Conservation (phyloP, 1,140 invertebrate genomes). For the Matsumurasca onukii region DNA sequence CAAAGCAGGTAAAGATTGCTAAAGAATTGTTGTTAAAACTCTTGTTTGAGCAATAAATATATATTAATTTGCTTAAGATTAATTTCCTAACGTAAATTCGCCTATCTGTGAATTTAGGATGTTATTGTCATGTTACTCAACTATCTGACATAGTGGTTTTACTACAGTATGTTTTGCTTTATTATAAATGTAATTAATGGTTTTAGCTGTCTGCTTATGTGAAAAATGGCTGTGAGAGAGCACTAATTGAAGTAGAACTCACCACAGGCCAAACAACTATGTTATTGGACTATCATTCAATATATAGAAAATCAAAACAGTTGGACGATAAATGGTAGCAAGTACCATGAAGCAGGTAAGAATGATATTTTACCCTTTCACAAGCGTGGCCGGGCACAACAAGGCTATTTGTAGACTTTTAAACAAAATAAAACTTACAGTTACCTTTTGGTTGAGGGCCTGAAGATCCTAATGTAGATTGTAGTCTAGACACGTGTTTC, state of each 20-base stretch:
- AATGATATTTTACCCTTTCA: background rate
- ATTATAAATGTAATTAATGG: too few relatives aligned
- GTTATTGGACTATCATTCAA: conserved; percentile 51
- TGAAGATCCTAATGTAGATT: too few relatives aligned
- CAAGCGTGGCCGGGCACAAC: background rate
- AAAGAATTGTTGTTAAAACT: conserved; percentile 60
- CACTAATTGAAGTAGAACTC: conserved; percentile 79
- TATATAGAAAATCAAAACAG: conserved; percentile 52
- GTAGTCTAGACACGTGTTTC: too few relatives aligned
- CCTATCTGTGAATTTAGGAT: too few relatives aligned
- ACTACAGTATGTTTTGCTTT: too few relatives aligned
- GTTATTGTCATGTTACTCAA: too few relatives aligned
- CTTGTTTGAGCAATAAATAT: too few relatives aligned
- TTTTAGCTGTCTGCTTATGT: conserved; percentile 51
- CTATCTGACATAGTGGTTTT: too few relatives aligned
- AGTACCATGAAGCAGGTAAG: conserved; percentile 56
- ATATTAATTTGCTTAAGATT: too few relatives aligned
- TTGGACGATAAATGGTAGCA: conserved; percentile 66
- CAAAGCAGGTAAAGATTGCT: conserved; percentile 58
- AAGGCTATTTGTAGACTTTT: background rate
- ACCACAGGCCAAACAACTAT: conserved; percentile 46
- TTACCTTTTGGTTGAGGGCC: too few relatives aligned
- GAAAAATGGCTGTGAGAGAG: conserved; percentile 67
- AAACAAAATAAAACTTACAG: background rate
- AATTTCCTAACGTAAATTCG: too few relatives aligned